Percentiles rank a stretch among this genome's conserved stretches.
phyloP scores from a whole-genome alignment of 2,888 invertebrate genomes.

The Lypha dubia region DNA sequence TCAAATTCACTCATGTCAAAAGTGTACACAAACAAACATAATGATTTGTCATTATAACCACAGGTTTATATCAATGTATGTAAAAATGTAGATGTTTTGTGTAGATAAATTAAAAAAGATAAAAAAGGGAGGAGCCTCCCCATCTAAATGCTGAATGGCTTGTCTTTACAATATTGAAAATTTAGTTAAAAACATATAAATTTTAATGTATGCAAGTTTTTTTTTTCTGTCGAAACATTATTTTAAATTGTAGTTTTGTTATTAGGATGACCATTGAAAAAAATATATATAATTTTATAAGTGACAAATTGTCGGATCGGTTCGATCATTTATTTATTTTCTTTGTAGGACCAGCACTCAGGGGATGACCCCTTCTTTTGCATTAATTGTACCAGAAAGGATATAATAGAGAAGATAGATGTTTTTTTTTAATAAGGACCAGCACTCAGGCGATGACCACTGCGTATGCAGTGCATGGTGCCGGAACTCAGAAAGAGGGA shows the following conservation, averaged over 20 bases:
- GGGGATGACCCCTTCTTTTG: too few species aligned
- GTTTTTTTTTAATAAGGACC: too few species aligned
- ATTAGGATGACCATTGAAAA: background rate
- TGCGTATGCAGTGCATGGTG: too few species aligned
- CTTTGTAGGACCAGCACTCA: too few species aligned
- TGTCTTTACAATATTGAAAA: background rate
- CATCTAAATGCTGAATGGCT: background rate
- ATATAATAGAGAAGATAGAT: too few species aligned
- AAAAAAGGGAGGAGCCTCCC: too few species aligned
- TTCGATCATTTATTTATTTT: background rate
- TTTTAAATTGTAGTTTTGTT: conserved; percentile 11
- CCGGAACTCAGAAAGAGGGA: too few species aligned
- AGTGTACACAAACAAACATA: conserved; percentile 45
- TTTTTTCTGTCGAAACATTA: conserved; percentile 9
- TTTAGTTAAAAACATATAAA: conserved; percentile 51
- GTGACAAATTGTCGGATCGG: too few species aligned
- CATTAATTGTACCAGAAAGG: too few species aligned
- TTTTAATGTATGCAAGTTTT: conserved; percentile 30
- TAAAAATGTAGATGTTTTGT: background rate
- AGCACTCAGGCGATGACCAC: too few species aligned
- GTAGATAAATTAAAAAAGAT: too few species aligned
- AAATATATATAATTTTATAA: too few species aligned
- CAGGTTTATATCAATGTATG: conserved; percentile 11
- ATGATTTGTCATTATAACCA: conserved; percentile 60
- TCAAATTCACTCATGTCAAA: conserved; percentile 64